phyloP scores from a whole-genome alignment of 64 coral and sea anemone genomes.

The Actinia tenebrosa region DNA sequence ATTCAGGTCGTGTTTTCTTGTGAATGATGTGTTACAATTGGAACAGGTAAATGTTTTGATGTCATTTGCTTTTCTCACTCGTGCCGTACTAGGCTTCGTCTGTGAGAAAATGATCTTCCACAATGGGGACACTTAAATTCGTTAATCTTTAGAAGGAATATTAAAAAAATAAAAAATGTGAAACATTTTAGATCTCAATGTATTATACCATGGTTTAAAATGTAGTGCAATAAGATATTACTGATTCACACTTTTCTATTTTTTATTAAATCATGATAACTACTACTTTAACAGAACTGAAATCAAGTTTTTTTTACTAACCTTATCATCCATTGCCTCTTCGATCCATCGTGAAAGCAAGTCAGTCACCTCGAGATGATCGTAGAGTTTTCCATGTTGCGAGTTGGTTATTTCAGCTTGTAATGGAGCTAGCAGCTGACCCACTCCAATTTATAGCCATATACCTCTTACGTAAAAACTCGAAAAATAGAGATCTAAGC shows the following conservation, averaged over 20 bases:
- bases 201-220: not conserved
- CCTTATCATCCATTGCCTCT: not conserved
- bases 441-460: not conserved
- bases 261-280: too few relatives aligned
- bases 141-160: not conserved
- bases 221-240: too few relatives aligned
- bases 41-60: not conserved
- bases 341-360: not conserved
- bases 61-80: not conserved
- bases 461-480: not conserved
- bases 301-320: not conserved
- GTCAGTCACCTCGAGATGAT: not conserved
- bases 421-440: not conserved
- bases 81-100: not conserved
- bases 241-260: too few relatives aligned
- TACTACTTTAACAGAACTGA: not conserved
- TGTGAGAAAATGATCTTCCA: not conserved
- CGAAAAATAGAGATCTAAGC: constrained; percentile 34
- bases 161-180: not conserved
- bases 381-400: not conserved
- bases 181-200: not conserved
- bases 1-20: not conserved
- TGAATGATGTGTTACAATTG: not conserved
- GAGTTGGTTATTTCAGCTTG: not conserved
- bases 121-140: not conserved